These are phyloP conservation scores for Polymixis lichenea DNA, from an alignment of 2,888 invertebrate genomes.

Conservation along the genomic window DNA sequence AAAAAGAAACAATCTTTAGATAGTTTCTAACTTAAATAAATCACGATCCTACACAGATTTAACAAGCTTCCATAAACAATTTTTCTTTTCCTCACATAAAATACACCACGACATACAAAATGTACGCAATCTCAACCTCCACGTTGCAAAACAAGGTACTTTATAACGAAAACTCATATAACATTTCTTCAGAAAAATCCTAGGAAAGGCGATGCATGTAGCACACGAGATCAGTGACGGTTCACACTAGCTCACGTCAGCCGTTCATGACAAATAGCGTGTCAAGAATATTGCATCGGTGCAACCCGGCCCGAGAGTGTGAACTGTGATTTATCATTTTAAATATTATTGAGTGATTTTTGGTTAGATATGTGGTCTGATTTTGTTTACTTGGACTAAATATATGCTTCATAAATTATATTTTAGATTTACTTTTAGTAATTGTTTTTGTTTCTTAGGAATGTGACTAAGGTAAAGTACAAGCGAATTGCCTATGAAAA, in stretches of 20 bases:
- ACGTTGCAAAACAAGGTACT: constrained; percentile 24
- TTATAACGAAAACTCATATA: constrained; percentile 40
- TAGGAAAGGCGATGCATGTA: constrained; percentile 52
- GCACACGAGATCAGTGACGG: constrained; percentile 54
- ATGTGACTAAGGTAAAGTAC: too few relatives aligned
- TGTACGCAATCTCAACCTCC: constrained; percentile 17
- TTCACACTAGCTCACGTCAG: constrained; percentile 58
- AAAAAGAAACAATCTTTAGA: not conserved
- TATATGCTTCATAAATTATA: not conserved
- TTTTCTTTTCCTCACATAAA: not conserved
- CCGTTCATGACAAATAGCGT: constrained; percentile 61
- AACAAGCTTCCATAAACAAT: not conserved
- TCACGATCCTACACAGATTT: not conserved
- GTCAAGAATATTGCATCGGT: constrained; percentile 66
- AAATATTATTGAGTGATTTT: constrained; percentile 60
- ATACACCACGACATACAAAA: constrained; percentile 1
- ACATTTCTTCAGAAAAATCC: constrained; percentile 54
- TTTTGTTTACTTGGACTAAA: not conserved
- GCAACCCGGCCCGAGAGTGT: constrained; percentile 53
- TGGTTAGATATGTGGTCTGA: constrained; percentile 3
- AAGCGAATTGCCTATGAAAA: too few relatives aligned
- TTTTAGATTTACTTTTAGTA: not conserved
- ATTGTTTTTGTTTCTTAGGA: too few relatives aligned
- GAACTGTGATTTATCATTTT: constrained; percentile 66
- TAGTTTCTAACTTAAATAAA: not conserved